Evolutionary conservation across 2,888 invertebrate species (phyloP).

Genomic region (Drosophila prolongata): DNA sequence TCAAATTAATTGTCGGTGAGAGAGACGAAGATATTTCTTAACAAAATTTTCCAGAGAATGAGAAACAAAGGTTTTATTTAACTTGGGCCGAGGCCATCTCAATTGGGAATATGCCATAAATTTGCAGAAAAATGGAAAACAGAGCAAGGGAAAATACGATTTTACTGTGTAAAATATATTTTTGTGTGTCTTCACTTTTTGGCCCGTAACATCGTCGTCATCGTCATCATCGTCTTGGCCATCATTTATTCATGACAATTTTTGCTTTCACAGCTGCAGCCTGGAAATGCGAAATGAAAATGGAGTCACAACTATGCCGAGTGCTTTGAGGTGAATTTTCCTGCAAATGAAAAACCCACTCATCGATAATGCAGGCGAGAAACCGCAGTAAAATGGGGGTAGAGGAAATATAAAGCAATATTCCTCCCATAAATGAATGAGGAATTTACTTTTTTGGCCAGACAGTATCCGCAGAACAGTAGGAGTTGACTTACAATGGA

Average conservation of each 20-base stretch:
- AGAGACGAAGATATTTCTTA: slow-evolving; percentile 19
- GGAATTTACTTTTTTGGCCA: slow-evolving; percentile 18
- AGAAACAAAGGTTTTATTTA: slow-evolving; percentile 32
- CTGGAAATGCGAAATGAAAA: slow-evolving; percentile 38
- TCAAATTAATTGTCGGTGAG: slow-evolving; percentile 32
- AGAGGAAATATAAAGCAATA: slow-evolving; percentile 33
- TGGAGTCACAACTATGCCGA: slow-evolving; percentile 43
- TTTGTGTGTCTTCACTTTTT: slow-evolving; percentile 21
- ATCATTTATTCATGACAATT: slow-evolving; percentile 69
- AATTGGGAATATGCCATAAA: slow-evolving; percentile 49
- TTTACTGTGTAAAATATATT: slow-evolving; percentile 29
- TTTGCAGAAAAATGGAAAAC: slow-evolving; percentile 32
- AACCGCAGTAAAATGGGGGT: slow-evolving; percentile 25
- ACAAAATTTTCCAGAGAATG: slow-evolving; percentile 9
- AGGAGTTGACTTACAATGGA: not conserved
- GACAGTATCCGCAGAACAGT: slow-evolving; percentile 3
- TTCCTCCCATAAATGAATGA: slow-evolving; percentile 35
- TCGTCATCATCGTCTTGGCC: slow-evolving; percentile 28
- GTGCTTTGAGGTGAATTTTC: slow-evolving; percentile 39
- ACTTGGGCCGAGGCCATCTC: slow-evolving; percentile 13
- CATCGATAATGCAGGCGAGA: slow-evolving; percentile 64
- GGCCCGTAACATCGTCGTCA: slow-evolving; percentile 8
- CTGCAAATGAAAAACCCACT: slow-evolving; percentile 40
- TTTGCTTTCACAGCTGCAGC: slow-evolving; percentile 38
- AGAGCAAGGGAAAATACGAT: slow-evolving; percentile 17